Conservation (phyloP, 2,113 vertebrate species). For the Hydrochoerus hydrochaeris region DNA sequence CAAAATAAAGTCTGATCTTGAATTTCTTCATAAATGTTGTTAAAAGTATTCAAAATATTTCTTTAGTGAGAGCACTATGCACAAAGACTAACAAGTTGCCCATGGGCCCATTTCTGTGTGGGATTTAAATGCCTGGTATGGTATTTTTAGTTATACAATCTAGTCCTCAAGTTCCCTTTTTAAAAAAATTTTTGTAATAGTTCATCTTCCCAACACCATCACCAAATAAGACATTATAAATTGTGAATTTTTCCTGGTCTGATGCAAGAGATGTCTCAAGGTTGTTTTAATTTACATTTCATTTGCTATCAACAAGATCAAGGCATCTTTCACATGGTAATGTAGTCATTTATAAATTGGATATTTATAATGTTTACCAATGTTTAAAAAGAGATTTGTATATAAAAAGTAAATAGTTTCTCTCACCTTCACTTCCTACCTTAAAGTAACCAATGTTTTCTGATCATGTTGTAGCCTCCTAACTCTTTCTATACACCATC, state of each 20-base stretch:
- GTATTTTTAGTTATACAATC: neutral
- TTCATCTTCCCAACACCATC: conserved; percentile 1
- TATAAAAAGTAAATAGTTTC: conserved; percentile 14
- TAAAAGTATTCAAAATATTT: conserved; percentile 17
- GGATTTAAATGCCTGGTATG: conserved; percentile 11
- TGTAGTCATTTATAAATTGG: conserved; percentile 52
- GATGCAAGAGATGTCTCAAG: conserved; percentile 33
- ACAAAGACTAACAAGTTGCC: neutral
- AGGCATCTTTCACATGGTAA: conserved; percentile 62
- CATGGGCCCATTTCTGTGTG: neutral
- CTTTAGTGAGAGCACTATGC: conserved; percentile 1
- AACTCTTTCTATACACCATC: conserved; percentile 28
- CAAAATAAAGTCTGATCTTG: conserved; percentile 35
- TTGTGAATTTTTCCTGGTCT: neutral
- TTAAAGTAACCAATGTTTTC: conserved; percentile 18
- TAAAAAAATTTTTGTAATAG: neutral
- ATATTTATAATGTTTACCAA: conserved; percentile 15
- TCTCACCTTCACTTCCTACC: neutral
- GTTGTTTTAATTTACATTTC: conserved; percentile 54
- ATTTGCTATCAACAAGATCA: conserved; percentile 45
- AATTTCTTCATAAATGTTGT: conserved; percentile 20
- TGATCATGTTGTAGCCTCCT: neutral
- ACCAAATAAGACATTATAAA: neutral
- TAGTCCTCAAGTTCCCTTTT: neutral
- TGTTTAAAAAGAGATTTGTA: conserved; percentile 20